These are phyloP conservation scores for Sinocyclocheilus anophthalmus DNA, from an alignment of 2,113 vertebrate species.

Conservation along the genomic window DNA sequence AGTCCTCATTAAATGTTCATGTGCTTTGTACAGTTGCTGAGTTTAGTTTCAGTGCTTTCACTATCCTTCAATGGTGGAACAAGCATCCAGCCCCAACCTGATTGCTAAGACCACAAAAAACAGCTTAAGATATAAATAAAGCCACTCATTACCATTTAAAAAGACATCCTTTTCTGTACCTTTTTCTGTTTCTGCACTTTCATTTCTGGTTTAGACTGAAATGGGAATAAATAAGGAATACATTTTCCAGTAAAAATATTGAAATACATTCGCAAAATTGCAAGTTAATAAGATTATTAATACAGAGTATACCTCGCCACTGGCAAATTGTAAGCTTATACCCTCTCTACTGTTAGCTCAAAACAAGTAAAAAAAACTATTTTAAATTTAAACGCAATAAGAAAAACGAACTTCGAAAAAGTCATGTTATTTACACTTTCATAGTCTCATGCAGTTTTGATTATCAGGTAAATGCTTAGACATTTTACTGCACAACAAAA, in stretches of 20 bases:
- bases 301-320: too few relatives aligned
- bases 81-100: not conserved
- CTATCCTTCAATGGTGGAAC: not conserved
- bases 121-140: not conserved
- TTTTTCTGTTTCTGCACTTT: too few relatives aligned
- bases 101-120: not conserved
- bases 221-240: too few relatives aligned
- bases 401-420: not conserved
- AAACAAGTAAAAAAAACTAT: too few relatives aligned
- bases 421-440: not conserved
- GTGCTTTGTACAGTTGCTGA: not conserved
- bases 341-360: too few relatives aligned
- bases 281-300: too few relatives aligned
- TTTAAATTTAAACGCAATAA: not conserved
- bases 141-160: not conserved
- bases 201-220: too few relatives aligned
- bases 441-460: not conserved
- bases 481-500: too few relatives aligned
- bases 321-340: too few relatives aligned
- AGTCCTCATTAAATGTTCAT: not conserved
- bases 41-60: not conserved
- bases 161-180: too few relatives aligned
- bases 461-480: not conserved
- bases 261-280: too few relatives aligned
- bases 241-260: too few relatives aligned